Evolutionary conservation across 2,797 vertebrate species (phyloP), one percentile per base, ranked within the genome.

Genomic region (Anabacerthia variegaticeps): DNA sequence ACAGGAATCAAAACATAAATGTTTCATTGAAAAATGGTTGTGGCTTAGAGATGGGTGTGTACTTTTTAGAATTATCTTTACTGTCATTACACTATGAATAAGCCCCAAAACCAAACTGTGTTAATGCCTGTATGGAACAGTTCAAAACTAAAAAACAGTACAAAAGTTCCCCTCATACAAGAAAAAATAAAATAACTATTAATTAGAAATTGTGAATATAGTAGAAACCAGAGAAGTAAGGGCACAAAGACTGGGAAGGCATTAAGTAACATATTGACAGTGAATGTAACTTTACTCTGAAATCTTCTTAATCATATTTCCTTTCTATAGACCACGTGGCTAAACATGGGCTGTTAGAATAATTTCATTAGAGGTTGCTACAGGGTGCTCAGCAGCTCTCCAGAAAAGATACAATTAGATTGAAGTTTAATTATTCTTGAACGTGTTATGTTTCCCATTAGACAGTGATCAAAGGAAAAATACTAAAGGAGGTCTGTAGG

Each of bases 381-480:
- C 92, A 96, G 61, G 75, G 82, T 92, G 82, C 82, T 93, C 81
- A 92, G 93, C 96, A 95, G 92, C 63, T 96, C 86, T 97, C 95
- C 87, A 96, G 73, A 52, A 88, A 82, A 93, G 85, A 94, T 76
- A 95, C 95, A 98, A 97, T 98, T 98, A 97, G 94, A 94, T 36
- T 94, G 74, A 97, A 97, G 89, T 91, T 97, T 96, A 95, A 97
- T 98, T 98, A 97, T 97, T 97, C 96, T 96, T 97, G 94, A 97
- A 93, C n/a, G 7, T 92, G 94, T 96, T 97, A 95, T 96, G 97
- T 96, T 97, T 98, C 91, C 96, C 95, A 96, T 98, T 98, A 98
- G 96, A 87, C 82, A 89, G 82, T 89, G 97, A 98, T 98, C 97
- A 98, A 97, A 98, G 95, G 52, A 93, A 97, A 98, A 97, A 97